Base-by-base conservation (phyloP, 2,113 vertebrate species). In the Leuciscus idus region DNA sequence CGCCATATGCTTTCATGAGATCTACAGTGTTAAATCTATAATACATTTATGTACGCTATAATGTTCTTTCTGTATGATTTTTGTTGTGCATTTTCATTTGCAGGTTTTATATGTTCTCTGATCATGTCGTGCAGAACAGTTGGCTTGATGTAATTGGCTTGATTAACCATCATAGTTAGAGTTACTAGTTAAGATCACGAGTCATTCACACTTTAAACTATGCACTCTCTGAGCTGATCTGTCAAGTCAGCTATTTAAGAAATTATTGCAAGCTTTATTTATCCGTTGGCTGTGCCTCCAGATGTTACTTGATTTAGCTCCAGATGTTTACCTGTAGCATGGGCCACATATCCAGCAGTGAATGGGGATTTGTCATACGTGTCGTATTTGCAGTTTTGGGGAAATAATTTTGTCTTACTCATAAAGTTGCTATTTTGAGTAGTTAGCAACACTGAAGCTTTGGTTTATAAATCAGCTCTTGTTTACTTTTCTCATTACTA, bases 281-380 rank as follows among this genome's bases (percentile, higher is more conserved):
- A 70, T 55, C 50, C 73, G 36, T 59, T 8, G 68, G 50, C 52
- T 46, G 19, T 61, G 61, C 13, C 13, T 81, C 55, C 77, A 82
- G 73, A 75, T 88, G 75, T 83, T 72, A 33, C 52, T 68, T 77
- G 43, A 81, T 79, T 84, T 77, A 74, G 26, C 61, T 61, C 84
- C 78, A 88, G 77, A 82, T 88, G 62, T 52, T 83, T 81, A 73
- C 64, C 77, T 83, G 78, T n/a, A 70, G 46, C 36, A 66, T 62
- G 62, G 19, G 75, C 80, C 75, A 46, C 78, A 87, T 78, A 70
- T 76, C 11, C 36, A 28, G 23, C 4, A 66, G 30, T 59, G 30
- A 48, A 19, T 55, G 26, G 61, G 43, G n/a, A 48, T 30, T 66
- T 75, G 59, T 28, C 33, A 7, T 43, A 12, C 6, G 17, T 62